Evolutionary conservation across 2,888 invertebrate species (phyloP), one percentile per base, ranked within the genome.

Genomic region (Sialis lutaria): DNA sequence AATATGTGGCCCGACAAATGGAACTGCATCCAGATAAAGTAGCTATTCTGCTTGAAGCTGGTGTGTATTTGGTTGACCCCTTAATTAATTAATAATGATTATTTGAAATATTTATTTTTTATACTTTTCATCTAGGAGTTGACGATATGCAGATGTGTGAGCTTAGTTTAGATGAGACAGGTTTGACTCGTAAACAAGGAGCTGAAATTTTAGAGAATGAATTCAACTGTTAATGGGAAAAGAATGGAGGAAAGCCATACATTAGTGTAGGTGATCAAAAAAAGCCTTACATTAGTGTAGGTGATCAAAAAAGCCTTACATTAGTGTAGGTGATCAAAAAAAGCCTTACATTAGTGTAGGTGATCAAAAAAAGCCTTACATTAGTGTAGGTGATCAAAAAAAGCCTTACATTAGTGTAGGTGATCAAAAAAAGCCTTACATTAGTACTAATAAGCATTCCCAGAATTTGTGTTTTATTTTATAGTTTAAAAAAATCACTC

Each of bases 121-220:
- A 22, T 22, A 22, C 22, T 22, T 22, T 22, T 48, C 44, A 60
- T 60, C 10, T 65, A 89, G 95, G 96, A 47, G 78, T 84, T 52
- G 95, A 97, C 66, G 97, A 97, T 65, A 89, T 97, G 88, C 90
- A 95, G 68, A 97, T 97, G 97, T 96, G 96, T 63, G 96, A 97
- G 67, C 69, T 96, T 56, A 91, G 89, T 57, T 70, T 97, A 52
- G 93, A 93, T 56, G 95, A 97, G 70, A 97, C 97, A 7, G 95
- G 95, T 5, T 70, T 97, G 54, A 89, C 93, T 2, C 77, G 90
- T 55, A 93, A 93, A 69, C 79, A 92, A 53, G 96, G 96, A 48
- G 96, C 96, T 1, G 96, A 97, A 71, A 91, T 97, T 52, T 72
- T 93, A 44, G 90, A 90, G 60, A 82, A 82, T 60, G 96, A 96